These are phyloP conservation scores for Myathropa florea DNA, from an alignment of 2,888 invertebrate genomes.

Conservation along the genomic window DNA sequence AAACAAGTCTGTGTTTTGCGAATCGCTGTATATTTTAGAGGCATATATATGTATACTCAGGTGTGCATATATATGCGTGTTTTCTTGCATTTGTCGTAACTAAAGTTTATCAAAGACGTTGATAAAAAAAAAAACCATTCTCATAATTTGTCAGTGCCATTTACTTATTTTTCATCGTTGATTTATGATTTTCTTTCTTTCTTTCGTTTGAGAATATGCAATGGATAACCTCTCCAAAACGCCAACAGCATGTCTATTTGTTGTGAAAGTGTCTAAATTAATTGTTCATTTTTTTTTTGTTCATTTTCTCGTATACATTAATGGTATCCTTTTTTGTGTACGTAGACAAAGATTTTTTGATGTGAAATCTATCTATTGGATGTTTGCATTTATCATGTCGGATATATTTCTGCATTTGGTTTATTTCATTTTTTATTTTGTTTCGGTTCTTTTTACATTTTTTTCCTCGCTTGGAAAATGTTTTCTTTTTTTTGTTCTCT, in stretches of 20 bases:
- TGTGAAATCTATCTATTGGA: constrained; percentile 33
- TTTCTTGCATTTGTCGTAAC: constrained; percentile 50
- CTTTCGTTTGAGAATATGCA: background rate
- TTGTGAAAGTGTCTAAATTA: constrained; percentile 28
- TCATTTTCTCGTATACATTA: background rate
- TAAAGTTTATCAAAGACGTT: background rate
- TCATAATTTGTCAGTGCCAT: background rate
- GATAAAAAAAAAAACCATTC: background rate
- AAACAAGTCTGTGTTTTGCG: constrained; percentile 41
- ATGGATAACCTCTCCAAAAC: background rate
- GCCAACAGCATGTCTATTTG: constrained; percentile 44
- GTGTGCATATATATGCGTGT: constrained; percentile 14
- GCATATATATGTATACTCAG: background rate
- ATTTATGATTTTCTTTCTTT: background rate
- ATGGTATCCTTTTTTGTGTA: background rate
- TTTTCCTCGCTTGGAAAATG: no score
- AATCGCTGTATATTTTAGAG: constrained; percentile 40
- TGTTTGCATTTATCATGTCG: constrained; percentile 1
- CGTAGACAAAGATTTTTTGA: constrained; percentile 27
- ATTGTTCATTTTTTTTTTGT: background rate
- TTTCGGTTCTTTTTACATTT: background rate
- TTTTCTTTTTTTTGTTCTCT: no score
- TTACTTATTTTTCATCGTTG: background rate
- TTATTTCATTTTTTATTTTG: background rate
- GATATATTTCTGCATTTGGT: background rate